Evolutionary conservation across 2,113 vertebrate genomes (phyloP).

Genomic region (Lonchura striata): DNA sequence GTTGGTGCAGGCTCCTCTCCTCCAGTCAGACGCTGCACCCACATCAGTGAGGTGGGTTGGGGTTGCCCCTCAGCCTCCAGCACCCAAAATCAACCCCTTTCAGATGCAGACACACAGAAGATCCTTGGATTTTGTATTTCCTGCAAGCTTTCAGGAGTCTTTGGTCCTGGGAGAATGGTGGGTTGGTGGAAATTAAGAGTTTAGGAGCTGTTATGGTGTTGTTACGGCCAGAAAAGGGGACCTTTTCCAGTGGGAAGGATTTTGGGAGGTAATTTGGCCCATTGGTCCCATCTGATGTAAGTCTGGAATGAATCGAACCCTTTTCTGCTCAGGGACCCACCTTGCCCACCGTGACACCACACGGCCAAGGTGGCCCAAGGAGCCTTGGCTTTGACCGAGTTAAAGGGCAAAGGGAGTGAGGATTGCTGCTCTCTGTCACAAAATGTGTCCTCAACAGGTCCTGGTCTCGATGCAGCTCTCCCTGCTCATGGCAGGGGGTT

Average conservation of each 20-base stretch:
- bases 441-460: not conserved
- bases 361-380: not conserved
- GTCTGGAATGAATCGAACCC: not conserved
- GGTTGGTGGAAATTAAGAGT: not conserved
- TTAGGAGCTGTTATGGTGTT: not conserved
- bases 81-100: not conserved
- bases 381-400: not conserved
- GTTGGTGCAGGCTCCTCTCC: not conserved
- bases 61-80: not conserved
- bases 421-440: accelerated
- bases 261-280: not conserved
- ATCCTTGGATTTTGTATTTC: not conserved
- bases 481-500: not conserved
- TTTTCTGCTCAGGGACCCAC: not conserved
- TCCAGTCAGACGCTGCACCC: not conserved
- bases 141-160: not conserved
- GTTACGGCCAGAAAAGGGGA: not conserved
- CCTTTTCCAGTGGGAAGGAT: accelerated
- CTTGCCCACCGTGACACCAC: not conserved
- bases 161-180: not conserved
- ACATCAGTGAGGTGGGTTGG: not conserved
- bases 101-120: not conserved
- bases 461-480: accelerated
- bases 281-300: not conserved
- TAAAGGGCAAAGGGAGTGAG: not conserved